These are phyloP conservation scores for Drosophila repleta DNA, from an alignment of 1,140 invertebrate species.

Conservation along the genomic window DNA sequence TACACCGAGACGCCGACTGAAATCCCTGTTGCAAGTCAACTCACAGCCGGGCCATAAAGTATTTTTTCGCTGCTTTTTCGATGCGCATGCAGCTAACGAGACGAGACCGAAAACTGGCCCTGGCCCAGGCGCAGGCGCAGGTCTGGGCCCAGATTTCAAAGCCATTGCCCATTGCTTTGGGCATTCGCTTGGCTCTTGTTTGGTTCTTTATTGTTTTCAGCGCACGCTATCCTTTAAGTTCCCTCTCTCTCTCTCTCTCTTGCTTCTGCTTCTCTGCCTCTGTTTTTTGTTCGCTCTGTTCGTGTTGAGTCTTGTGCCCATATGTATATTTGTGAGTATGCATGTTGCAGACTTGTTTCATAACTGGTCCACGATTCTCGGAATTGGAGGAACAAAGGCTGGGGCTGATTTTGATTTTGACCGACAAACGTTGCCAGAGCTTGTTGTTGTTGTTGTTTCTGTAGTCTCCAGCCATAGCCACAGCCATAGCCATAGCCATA, in stretches of 20 bases:
- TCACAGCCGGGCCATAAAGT: constrained; percentile 60
- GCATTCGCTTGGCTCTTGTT: constrained; percentile 50
- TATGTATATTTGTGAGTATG: constrained; percentile 51
- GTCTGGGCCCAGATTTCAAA: constrained; percentile 9
- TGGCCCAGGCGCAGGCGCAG: constrained; percentile 41
- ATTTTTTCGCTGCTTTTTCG: constrained; percentile 46
- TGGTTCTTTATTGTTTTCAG: constrained; percentile 77
- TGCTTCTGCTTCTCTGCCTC: not conserved
- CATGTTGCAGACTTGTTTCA: constrained; percentile 81
- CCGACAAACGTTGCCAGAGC: constrained; percentile 79
- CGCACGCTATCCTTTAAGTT: constrained; percentile 27
- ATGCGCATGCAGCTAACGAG: constrained; percentile 74
- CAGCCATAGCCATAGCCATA: not conserved
- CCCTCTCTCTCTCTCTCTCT: constrained; percentile 13
- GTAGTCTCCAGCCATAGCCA: not conserved
- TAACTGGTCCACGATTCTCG: constrained; percentile 82
- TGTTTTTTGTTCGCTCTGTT: constrained; percentile 1
- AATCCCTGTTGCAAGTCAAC: constrained; percentile 8
- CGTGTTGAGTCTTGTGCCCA: constrained; percentile 3
- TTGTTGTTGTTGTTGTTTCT: constrained; percentile 40
- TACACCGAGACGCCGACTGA: constrained; percentile 54
- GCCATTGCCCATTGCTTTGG: constrained; percentile 33
- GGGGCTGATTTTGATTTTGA: constrained; percentile 83
- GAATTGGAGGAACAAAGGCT: constrained; percentile 80
- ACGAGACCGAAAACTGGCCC: constrained; percentile 47